phyloP scores from a whole-genome alignment of 2,888 invertebrate species.

The Diabrotica balteata region DNA sequence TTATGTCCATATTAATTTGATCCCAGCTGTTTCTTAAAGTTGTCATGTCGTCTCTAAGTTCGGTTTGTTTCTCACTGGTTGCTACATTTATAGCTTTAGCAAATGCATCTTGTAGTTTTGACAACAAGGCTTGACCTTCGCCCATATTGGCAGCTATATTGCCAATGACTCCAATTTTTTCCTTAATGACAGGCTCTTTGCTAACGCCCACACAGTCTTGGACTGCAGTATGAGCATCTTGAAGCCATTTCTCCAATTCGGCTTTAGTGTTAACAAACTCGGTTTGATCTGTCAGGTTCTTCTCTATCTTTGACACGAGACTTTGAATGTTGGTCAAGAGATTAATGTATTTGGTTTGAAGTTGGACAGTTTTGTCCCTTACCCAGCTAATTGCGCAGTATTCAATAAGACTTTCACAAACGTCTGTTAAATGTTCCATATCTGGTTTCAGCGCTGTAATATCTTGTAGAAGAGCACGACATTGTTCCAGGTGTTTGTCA shows the following conservation, averaged over 20 bases:
- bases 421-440: slow-evolving; percentile 84
- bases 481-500: slow-evolving; percentile 78
- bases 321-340: slow-evolving; percentile 81
- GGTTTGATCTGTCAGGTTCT: slow-evolving; percentile 88
- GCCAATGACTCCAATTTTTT: slow-evolving; percentile 82
- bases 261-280: slow-evolving; percentile 88
- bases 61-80: slow-evolving; percentile 81
- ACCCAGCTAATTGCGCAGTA: slow-evolving; percentile 85
- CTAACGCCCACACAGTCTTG: slow-evolving; percentile 84
- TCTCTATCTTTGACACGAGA: slow-evolving; percentile 85
- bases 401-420: slow-evolving; percentile 87
- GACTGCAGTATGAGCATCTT: slow-evolving; percentile 80
- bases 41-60: slow-evolving; percentile 77
- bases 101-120: slow-evolving; percentile 84
- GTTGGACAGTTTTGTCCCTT: slow-evolving; percentile 83
- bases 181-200: slow-evolving; percentile 76
- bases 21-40: slow-evolving; percentile 87
- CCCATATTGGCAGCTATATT: slow-evolving; percentile 73
- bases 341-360: slow-evolving; percentile 83
- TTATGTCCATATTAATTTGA: slow-evolving; percentile 85
- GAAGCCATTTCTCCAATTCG: slow-evolving; percentile 84
- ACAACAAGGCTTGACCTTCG: slow-evolving; percentile 84
- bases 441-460: slow-evolving; percentile 77
- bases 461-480: slow-evolving; percentile 77
- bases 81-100: slow-evolving; percentile 84